A percentile compares a stretch with the other conserved stretches of the same genome.
phyloP scores from a whole-genome alignment of 2,113 vertebrate species.

The Phylloscopus whistleri region DNA sequence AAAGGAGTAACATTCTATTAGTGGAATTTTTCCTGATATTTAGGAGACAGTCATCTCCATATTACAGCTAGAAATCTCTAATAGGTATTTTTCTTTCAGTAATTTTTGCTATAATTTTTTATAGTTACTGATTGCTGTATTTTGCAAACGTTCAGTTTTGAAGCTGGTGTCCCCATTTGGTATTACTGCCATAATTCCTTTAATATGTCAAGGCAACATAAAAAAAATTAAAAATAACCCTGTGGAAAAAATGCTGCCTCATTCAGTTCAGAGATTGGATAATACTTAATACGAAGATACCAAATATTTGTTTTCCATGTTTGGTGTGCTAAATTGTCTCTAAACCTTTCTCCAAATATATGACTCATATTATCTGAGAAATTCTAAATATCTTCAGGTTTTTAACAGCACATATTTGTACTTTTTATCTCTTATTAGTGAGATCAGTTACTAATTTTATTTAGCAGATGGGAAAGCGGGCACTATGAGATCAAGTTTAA shows the following conservation, averaged over 20 bases:
- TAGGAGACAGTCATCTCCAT: not conserved
- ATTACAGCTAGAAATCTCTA: not conserved
- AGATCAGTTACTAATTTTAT: not conserved
- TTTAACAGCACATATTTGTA: not conserved
- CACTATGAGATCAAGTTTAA: not conserved
- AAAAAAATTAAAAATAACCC: not conserved
- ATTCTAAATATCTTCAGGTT: not conserved
- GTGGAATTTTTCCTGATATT: not conserved
- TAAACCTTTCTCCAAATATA: not conserved
- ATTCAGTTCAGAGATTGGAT: not conserved
- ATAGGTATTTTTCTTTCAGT: not conserved
- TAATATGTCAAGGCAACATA: not conserved
- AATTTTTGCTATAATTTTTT: not conserved
- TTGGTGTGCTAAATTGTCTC: not conserved
- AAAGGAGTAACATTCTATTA: not conserved
- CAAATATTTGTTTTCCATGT: not conserved
- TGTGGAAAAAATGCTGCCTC: not conserved
- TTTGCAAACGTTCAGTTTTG: not conserved
- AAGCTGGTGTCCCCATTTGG: not conserved
- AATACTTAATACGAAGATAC: not conserved
- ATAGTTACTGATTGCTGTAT: not conserved
- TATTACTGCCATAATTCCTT: not conserved
- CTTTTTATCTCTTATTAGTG: not conserved
- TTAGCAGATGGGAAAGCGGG: not conserved
- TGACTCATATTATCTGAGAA: not conserved